Conservation (phyloP, 2,797 vertebrate species). For the Tokudaia tokunoshimensis region DNA sequence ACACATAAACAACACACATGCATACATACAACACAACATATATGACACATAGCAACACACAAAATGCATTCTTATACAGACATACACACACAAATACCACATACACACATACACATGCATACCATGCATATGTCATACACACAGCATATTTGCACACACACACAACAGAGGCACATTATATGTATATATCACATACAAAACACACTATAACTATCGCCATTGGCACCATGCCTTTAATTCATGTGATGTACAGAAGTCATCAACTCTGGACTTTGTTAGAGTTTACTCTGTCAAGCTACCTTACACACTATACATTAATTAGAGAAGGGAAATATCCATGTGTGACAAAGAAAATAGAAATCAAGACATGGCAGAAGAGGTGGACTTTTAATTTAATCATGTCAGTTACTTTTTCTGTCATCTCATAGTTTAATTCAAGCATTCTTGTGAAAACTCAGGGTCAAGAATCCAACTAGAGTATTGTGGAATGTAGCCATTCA, state of each 20-base stretch:
- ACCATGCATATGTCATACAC: neutral
- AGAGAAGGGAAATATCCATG: constrained; percentile 83
- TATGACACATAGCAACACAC: neutral
- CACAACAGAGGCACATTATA: too few species aligned
- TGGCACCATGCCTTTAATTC: constrained; percentile 86
- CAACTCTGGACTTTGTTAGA: constrained; percentile 89
- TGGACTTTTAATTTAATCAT: constrained; percentile 87
- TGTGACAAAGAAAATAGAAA: constrained; percentile 82
- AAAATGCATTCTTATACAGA: neutral
- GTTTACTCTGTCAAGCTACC: constrained; percentile 90
- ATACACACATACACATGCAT: too few species aligned
- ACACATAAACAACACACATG: too few species aligned
- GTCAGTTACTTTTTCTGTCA: constrained; percentile 84
- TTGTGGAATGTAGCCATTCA: constrained; percentile 32
- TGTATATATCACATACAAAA: neutral
- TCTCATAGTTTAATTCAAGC: constrained; percentile 83
- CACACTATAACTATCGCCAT: constrained; percentile 42
- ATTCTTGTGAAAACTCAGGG: constrained; percentile 75
- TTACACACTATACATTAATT: constrained; percentile 89
- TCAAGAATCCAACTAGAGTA: constrained; percentile 75
- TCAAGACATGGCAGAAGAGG: constrained; percentile 79
- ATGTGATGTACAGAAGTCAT: constrained; percentile 83
- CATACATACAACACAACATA: neutral
- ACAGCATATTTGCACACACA: neutral
- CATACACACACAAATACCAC: neutral